phyloP scores from a whole-genome alignment of 2,797 vertebrate genomes.

The Schizothorax lantsangensis region DNA sequence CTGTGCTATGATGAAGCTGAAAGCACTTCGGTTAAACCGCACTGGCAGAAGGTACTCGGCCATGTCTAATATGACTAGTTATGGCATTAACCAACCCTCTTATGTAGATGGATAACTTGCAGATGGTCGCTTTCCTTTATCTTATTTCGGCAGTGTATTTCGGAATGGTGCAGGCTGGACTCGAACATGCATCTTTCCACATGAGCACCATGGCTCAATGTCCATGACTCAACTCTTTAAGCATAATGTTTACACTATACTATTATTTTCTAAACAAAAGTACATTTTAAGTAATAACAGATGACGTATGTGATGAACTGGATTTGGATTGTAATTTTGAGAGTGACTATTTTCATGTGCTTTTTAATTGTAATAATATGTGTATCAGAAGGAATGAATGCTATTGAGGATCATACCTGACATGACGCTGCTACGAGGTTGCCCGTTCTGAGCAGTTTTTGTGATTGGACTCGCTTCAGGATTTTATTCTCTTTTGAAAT shows the following conservation, averaged over 20 bases:
- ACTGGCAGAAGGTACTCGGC: conserved; percentile 52
- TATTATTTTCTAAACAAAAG: not conserved
- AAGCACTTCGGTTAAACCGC: conserved; percentile 40
- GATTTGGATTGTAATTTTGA: not conserved
- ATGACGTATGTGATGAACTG: not conserved
- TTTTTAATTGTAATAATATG: not conserved
- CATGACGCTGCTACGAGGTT: not conserved
- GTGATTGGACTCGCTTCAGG: conserved; percentile 15
- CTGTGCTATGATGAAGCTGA: conserved; percentile 51
- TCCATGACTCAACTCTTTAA: not conserved
- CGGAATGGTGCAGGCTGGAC: not conserved
- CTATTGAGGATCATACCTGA: not conserved
- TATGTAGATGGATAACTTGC: not conserved
- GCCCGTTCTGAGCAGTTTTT: not conserved
- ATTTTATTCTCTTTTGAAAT: conserved; percentile 13
- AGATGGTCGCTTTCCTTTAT: not conserved
- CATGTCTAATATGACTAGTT: conserved; percentile 46
- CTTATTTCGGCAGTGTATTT: not conserved
- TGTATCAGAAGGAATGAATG: not conserved
- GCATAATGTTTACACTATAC: not conserved
- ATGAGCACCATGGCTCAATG: not conserved
- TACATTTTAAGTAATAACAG: not conserved
- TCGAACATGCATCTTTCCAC: not conserved
- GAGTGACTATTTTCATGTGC: not conserved
- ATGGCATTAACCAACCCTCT: not conserved